Evolutionary conservation across 2,888 invertebrate genomes (phyloP).

Genomic region (Timema cristinae): DNA sequence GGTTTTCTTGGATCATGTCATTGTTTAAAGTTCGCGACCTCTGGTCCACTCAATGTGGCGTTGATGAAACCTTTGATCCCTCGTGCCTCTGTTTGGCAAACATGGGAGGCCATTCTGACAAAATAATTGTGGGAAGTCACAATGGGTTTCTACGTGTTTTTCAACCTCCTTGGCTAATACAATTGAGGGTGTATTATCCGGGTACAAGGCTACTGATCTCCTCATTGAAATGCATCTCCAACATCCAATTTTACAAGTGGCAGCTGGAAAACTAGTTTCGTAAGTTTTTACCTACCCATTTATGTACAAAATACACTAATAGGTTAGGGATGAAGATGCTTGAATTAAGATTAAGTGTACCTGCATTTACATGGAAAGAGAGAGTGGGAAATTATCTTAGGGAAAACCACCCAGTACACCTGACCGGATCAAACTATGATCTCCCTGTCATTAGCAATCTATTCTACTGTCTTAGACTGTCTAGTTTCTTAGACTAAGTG

Average conservation of each 20-base stretch:
- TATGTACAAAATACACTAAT: background rate
- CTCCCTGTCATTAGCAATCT: no score
- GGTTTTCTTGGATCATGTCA: constrained; percentile 61
- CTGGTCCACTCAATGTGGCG: constrained; percentile 75
- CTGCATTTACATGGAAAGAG: no score
- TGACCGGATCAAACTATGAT: no score
- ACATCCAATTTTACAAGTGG: constrained; percentile 74
- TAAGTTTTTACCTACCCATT: constrained; percentile 49
- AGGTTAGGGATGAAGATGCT: background rate
- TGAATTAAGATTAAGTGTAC: background rate
- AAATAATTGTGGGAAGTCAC: constrained; percentile 76
- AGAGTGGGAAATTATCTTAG: no score
- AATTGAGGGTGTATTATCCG: constrained; percentile 32
- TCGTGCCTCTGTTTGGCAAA: constrained; percentile 49
- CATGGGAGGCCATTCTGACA: constrained; percentile 47
- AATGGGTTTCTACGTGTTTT: constrained; percentile 77
- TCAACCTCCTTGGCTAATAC: constrained; percentile 47
- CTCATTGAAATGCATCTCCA: constrained; percentile 73
- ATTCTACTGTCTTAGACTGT: no score
- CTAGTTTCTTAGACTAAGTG: no score
- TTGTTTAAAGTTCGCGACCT: constrained; percentile 86
- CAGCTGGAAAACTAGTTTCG: constrained; percentile 80
- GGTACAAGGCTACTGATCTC: constrained; percentile 59
- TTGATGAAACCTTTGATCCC: constrained; percentile 58
- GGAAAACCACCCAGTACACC: no score